phyloP scores from a whole-genome alignment of 2,797 vertebrate species.

The Pangasius djambal region DNA sequence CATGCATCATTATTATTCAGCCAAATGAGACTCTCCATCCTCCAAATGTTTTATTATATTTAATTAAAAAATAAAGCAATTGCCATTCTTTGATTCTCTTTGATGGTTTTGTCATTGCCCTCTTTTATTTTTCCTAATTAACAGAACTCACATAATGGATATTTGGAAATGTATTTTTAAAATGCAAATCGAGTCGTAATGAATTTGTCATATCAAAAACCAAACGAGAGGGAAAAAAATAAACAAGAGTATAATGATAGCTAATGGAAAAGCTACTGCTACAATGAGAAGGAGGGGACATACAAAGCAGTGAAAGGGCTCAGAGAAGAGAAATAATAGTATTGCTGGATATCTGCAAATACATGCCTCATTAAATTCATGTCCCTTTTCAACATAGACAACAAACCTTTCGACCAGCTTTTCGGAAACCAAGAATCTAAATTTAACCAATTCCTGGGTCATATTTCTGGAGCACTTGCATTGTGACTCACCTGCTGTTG shows the following conservation, averaged over 20 bases:
- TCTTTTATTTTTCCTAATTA: slow-evolving; percentile 62
- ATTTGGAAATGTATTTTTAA: slow-evolving; percentile 56
- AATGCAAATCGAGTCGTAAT: slow-evolving; percentile 68
- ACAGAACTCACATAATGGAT: slow-evolving; percentile 59
- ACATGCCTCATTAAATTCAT: slow-evolving; percentile 40
- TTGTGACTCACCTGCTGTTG: neutral
- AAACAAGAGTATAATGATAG: slow-evolving; percentile 57
- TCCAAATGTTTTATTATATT: slow-evolving; percentile 66
- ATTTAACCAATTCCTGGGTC: neutral
- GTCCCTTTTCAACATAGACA: slow-evolving; percentile 52
- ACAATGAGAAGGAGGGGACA: slow-evolving; percentile 19
- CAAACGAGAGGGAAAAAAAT: slow-evolving; percentile 57
- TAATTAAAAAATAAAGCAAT: slow-evolving; percentile 59
- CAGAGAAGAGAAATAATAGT: slow-evolving; percentile 30
- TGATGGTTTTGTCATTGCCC: slow-evolving; percentile 55
- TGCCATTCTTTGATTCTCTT: slow-evolving; percentile 53
- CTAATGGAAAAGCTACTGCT: slow-evolving; percentile 51
- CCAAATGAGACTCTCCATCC: slow-evolving; percentile 35
- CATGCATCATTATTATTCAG: slow-evolving; percentile 31
- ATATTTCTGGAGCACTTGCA: neutral
- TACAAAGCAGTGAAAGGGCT: slow-evolving; percentile 37
- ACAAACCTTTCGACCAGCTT: slow-evolving; percentile 51
- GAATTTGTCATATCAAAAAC: slow-evolving; percentile 56
- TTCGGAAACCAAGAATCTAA: slow-evolving; percentile 30
- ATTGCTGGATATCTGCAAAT: slow-evolving; percentile 31